phyloP scores from a whole-genome alignment of 2,888 invertebrate genomes.

The Chymomyza amoena region DNA sequence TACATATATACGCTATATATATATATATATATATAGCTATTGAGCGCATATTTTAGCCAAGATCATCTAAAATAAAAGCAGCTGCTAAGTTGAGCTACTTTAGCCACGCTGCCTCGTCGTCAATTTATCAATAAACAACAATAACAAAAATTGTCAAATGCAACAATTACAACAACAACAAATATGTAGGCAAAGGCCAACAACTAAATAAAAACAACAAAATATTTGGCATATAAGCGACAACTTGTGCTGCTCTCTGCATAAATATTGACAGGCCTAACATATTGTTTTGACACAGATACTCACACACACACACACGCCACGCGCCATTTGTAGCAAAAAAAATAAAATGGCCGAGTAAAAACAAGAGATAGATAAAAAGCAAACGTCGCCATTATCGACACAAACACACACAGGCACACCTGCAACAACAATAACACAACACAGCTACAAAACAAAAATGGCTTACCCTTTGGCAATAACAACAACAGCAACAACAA shows the following conservation, averaged over 20 bases:
- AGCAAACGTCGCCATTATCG: background rate
- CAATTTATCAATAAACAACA: slow-evolving; percentile 47
- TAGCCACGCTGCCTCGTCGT: background rate
- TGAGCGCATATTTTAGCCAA: background rate
- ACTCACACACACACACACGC: slow-evolving; percentile 3
- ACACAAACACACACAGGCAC: background rate
- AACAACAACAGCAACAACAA: background rate
- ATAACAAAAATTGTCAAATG: background rate
- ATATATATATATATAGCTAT: background rate
- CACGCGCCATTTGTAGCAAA: background rate
- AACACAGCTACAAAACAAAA: slow-evolving; percentile 5
- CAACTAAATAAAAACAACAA: background rate
- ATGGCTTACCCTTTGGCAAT: background rate
- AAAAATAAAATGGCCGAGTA: background rate
- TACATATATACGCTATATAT: slow-evolving; percentile 3
- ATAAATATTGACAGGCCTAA: background rate
- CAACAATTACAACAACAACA: slow-evolving; percentile 2
- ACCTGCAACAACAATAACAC: background rate
- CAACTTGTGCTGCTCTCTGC: background rate
- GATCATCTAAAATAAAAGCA: background rate
- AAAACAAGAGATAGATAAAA: background rate
- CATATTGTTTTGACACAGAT: background rate
- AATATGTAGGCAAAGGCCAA: background rate
- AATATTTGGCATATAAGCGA: background rate
- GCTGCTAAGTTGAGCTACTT: background rate